Base-by-base conservation (phyloP, 2,113 vertebrate genomes). In the Glaucidium brasilianum region DNA sequence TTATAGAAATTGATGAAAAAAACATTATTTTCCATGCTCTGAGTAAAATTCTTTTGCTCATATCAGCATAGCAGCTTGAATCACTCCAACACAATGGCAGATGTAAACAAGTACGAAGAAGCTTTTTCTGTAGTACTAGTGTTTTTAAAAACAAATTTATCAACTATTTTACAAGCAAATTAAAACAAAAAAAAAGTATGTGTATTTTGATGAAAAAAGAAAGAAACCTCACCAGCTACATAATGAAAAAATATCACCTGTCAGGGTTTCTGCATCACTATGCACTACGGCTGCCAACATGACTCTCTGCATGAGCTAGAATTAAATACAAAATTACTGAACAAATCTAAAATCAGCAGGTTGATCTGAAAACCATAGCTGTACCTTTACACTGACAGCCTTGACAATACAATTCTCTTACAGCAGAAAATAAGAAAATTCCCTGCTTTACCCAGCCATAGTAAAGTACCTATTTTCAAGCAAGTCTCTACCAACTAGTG, bases 261-360 rank as follows among this genome's bases (percentile, higher is more conserved):
- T 84, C 20, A 41, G 3, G 4, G 10, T 50, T 89, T 84, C 60
- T 11, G 2, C 16, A 67, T 23, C 5, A 17, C 29, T 78, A 27
- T 8, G 3, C 8, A 10, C 15, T 47, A 69, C 0, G 1, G 23
- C 12, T 26, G 72, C 12, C 30, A 56, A 3, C 11, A 8, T 23
- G 29, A 86, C 30, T 30, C n/a, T 37, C n/a, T 32, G 20, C 20
- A 23, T 4, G 19, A 81, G 17, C 10, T 43, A 84, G 17, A 47
- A 77, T 35, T 63, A 77, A 71, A 75, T 20, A 59, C 2, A 86
- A 43, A 73, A 87, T 17, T 59, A 71, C 16, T 25, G 6, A 66
- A 62, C 5, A 53, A 78, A 20, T 47, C 29, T 59, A 78, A 63
- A 85, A 80, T 15, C n/a, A 85, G 15, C 13, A 45, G 10, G 30